Base-by-base conservation (phyloP, 2,797 vertebrate species). In the Clarias fuscus region DNA sequence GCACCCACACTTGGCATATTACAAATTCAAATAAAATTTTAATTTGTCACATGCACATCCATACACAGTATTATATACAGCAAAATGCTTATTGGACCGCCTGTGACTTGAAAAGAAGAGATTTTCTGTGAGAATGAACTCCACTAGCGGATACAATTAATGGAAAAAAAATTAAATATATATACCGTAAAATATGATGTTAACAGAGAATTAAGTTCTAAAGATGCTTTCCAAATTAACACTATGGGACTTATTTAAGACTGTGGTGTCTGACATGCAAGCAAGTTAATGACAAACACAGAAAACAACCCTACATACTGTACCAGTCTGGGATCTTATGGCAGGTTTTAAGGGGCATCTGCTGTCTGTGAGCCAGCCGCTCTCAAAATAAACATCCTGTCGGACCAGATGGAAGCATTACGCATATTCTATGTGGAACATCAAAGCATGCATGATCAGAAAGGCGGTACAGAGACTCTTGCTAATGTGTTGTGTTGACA, bases 291-390 rank as follows among this genome's bases (percentile, higher is more conserved):
- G 10, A 8, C 58, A 65, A 53, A 30, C 72, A 58, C 48, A 30
- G 27, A 77, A 78, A 83, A 81, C 75, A 48, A 17, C 4, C 11
- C 27, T 43, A 22, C 27, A 20, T 72, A 37, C 37, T 37, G 37
- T 37, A 84, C 70, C 61, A 65, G 64, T 64, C 70, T 71, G 67
- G 43, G n/a, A 64, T 43, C 83, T 43, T 86, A 78, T 86, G 83
- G 61, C 64, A 78, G 11, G 65, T 67, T 85, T 84, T 84, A 78
- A 86, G 83, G 78, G 30, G 85, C 65, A 58, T n/a, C 37, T 88
- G 7, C 87, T 84, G 86, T 86, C 80, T 88, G 85, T 37, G 27
- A 56, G 61, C 27, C 10, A 14, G 43, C 40, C 73, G 15, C 56
- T 65, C 15, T 85, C 40, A 40, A 85, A 59, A 71, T 79, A 65